phyloP scores from a whole-genome alignment of 2,113 vertebrate genomes.

The Oryctolagus cuniculus region DNA sequence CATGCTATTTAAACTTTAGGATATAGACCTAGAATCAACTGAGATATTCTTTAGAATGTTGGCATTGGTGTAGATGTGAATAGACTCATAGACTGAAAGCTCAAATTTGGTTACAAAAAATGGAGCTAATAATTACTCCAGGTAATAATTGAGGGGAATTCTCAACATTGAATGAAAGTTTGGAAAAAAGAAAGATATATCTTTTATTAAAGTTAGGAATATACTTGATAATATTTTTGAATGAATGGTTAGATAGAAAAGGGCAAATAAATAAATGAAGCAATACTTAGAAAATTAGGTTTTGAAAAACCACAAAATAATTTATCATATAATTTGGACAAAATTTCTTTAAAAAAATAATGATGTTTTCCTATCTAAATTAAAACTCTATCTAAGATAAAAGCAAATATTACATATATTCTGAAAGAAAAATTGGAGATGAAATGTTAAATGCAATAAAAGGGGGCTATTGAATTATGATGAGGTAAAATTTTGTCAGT shows the following conservation, averaged over 20 bases:
- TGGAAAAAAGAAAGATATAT: background rate
- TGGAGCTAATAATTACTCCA: background rate
- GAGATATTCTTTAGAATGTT: background rate
- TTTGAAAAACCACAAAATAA: background rate
- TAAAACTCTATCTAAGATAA: background rate
- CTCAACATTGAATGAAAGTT: background rate
- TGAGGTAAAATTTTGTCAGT: background rate
- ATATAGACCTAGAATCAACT: background rate
- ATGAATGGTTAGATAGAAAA: background rate
- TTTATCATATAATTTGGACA: background rate
- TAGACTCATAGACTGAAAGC: background rate
- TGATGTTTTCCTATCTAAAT: background rate
- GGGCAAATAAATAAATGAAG: background rate
- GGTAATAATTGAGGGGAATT: conserved; percentile 1
- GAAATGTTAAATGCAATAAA: background rate
- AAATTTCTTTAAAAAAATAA: background rate
- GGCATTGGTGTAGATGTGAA: background rate
- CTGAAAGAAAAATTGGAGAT: background rate
- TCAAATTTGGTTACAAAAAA: background rate
- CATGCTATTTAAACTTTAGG: background rate
- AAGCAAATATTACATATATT: background rate
- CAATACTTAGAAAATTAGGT: background rate
- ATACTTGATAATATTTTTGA: background rate
- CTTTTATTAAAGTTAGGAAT: background rate
- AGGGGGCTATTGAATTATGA: background rate